Evolutionary conservation across 2,113 vertebrate genomes (phyloP), one percentile per base, ranked within the genome.

Genomic region (Vulpes vulpes): DNA sequence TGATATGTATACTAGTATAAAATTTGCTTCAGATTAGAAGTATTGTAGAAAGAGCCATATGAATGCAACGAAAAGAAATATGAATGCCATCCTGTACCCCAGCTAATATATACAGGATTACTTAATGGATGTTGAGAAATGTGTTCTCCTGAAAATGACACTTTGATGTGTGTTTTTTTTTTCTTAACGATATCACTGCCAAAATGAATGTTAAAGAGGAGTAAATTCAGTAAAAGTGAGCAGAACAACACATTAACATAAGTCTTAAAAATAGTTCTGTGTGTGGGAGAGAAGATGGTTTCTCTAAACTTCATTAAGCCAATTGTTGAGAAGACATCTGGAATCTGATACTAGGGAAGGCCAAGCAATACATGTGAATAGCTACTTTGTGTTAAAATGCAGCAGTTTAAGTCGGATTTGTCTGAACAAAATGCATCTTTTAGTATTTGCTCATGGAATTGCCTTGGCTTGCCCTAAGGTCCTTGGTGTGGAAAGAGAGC

Each of bases 321-420:
- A 23, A 93, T 94, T 96, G 91, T 96, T 91, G 64, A 69, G 69
- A 74, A 93, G 92, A 97, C 93, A 96, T 92, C 94, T 97, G 97
- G 96, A 95, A 90, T 74, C 79, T 53, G 62, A 76, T 84, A 22
- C 67, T 17, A 65, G 17, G 53, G 62, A 38, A 94, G 25, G 30
- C 51, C 69, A 53, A 38, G 90, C 53, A 51, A 32, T 55, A 65
- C 60, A 43, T 19, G 3, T 1, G 17, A 80, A 16, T 15, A 38
- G n/a, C 5, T 57, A 69, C 25, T 81, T n/a, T 80, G 71, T 8
- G 51, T 67, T 90, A 43, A 92, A 89, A 62, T 65, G 32, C 35
- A 51, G 79, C 15, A 27, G 3, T 74, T 51, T 83, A 80, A 65
- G 43, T n/a, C 53, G 81, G 25, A 91, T 88, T 43, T 49, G 43